phyloP scores from a whole-genome alignment of 1,140 invertebrate species.

The Hypothenemus hampei region DNA sequence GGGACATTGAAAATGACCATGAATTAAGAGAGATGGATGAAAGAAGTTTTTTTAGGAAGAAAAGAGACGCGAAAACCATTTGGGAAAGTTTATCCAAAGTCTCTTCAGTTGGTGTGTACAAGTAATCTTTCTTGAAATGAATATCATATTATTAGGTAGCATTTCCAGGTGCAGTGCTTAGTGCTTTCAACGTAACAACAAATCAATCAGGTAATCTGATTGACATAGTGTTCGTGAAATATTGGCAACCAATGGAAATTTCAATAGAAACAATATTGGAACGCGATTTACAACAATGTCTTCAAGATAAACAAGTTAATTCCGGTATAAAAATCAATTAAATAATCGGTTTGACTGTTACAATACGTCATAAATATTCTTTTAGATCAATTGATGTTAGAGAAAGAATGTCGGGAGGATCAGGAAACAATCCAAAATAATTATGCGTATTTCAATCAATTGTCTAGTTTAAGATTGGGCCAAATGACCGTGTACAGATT shows the following conservation, averaged over 20 bases:
- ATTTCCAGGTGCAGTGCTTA: slow-evolving; percentile 42
- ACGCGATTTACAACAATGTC: not conserved
- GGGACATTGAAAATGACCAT: slow-evolving; percentile 44
- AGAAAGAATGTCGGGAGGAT: slow-evolving; percentile 46
- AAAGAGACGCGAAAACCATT: slow-evolving; percentile 29
- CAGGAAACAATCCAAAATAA: slow-evolving; percentile 42
- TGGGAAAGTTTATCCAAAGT: slow-evolving; percentile 33
- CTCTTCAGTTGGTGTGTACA: slow-evolving; percentile 41
- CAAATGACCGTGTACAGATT: slow-evolving; percentile 55
- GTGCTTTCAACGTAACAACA: slow-evolving; percentile 31
- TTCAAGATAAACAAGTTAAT: not conserved
- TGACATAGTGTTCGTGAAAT: slow-evolving; percentile 54
- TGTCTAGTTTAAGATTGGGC: slow-evolving; percentile 47
- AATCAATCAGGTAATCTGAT: slow-evolving; percentile 40
- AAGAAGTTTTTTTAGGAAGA: slow-evolving; percentile 35
- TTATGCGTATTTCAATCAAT: slow-evolving; percentile 46
- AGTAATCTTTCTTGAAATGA: no score
- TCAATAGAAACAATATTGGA: slow-evolving; percentile 38
- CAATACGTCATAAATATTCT: no score
- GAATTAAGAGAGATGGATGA: slow-evolving; percentile 40
- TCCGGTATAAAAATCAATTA: no score
- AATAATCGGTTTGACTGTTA: no score
- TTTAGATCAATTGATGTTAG: no score
- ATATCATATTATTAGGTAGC: no score
- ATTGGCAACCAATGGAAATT: slow-evolving; percentile 50